Percentiles rank a stretch among this genome's conserved stretches.
phyloP scores from a whole-genome alignment of 2,888 invertebrate genomes.

The Lydus trimaculatus region DNA sequence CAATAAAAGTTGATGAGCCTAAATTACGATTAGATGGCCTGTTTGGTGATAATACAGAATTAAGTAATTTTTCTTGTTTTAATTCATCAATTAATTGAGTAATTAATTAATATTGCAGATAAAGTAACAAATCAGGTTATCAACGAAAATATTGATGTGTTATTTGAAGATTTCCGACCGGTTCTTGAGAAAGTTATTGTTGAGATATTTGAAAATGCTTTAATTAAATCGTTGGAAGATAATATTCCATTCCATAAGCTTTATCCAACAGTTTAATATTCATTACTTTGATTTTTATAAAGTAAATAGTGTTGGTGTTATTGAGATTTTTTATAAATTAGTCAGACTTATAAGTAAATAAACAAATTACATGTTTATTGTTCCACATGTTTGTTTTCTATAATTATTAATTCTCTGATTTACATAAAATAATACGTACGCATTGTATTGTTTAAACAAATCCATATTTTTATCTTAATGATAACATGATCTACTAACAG shows the following conservation, averaged over 20 bases:
- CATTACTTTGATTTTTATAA: slow-evolving; percentile 40
- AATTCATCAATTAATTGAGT: neutral
- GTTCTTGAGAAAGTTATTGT: slow-evolving; percentile 46
- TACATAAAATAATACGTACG: no score
- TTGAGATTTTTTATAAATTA: no score
- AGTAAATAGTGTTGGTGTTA: slow-evolving; percentile 15
- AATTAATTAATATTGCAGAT: slow-evolving; percentile 16
- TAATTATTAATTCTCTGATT: no score
- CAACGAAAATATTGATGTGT: slow-evolving; percentile 53
- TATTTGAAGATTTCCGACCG: slow-evolving; percentile 55
- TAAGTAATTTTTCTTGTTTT: slow-evolving; percentile 26
- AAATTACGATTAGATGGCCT: slow-evolving; percentile 39
- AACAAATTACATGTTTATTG: no score
- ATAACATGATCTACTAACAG: no score
- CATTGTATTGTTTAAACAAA: no score
- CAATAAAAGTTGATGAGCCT: slow-evolving; percentile 28
- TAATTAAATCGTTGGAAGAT: slow-evolving; percentile 37
- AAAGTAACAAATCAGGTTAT: slow-evolving; percentile 49
- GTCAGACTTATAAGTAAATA: no score
- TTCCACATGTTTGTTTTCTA: no score
- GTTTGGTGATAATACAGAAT: slow-evolving; percentile 42
- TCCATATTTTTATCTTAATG: no score
- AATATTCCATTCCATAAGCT: slow-evolving; percentile 43
- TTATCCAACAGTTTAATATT: slow-evolving; percentile 38
- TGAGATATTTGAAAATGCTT: slow-evolving; percentile 39